Conservation (phyloP, 1,140 invertebrate genomes). For the Nilaparvata lugens region DNA sequence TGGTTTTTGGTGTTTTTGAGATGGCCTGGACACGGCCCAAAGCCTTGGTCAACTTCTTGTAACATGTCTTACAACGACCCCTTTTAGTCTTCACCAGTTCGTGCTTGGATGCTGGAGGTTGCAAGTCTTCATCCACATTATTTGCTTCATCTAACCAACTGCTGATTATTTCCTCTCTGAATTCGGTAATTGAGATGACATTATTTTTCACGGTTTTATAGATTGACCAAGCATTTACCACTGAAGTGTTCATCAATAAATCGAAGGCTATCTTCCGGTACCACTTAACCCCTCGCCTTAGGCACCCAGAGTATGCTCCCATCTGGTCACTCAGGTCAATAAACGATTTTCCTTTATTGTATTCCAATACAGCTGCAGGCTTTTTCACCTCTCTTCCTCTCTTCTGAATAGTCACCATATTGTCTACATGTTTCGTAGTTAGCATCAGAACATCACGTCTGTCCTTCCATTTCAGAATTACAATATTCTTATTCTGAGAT, state of each 20-base stretch:
- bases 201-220: not conserved
- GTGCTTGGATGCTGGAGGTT: not conserved
- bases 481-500: too few relatives aligned
- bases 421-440: not conserved
- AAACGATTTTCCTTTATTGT: constrained; percentile 1
- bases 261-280: not conserved
- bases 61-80: not conserved
- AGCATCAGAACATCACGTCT: not conserved
- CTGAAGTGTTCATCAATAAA: not conserved
- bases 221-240: constrained; percentile 1
- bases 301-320: not conserved
- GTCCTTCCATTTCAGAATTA: constrained; percentile 1
- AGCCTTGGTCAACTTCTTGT: not conserved
- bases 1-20: not conserved
- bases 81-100: not conserved
- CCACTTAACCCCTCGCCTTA: not conserved
- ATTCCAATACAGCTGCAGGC: not conserved
- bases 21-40: not conserved
- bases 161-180: not conserved
- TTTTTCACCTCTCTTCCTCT: not conserved
- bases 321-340: not conserved
- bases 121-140: not conserved
- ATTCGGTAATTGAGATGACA: not conserved
- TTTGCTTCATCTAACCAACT: not conserved
- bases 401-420: not conserved